Base-by-base conservation (phyloP, 2,888 invertebrate genomes). In the Phyllotreta cruciferae region DNA sequence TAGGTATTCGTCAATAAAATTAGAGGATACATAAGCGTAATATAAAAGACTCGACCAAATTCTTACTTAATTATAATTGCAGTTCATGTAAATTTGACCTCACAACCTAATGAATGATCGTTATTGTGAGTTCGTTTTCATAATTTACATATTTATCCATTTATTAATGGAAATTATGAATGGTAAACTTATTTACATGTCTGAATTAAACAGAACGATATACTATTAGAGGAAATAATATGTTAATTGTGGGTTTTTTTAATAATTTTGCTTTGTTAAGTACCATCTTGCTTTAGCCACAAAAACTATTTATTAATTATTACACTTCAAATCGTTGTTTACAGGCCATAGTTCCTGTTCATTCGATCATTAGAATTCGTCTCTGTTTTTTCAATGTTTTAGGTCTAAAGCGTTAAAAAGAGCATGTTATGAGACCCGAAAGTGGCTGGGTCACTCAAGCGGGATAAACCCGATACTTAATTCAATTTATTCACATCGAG, bases 11-110 rank as follows among this genome's bases (percentile, higher is more conserved):
- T 53, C 35, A 53, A 53, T 38, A 53, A n/a, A n/a, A 24, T 35
- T 55, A 55, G 44, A 10, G 13, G 44, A 44, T 13, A 13, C 14
- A 7, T 7, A 10, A 44, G 10, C 8, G 10, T 7, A 10, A 10
- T 7, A n/a, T 7, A 44, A 44, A 10, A 10, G 44, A 44, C 10
- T 7, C 10, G 13, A 7, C 7, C 44, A 6, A 10, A 13, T 7
- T 9, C 14, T 44, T 6, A 44, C 10, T 13, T 13, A 44, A 9
- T 44, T 13, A 44, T 7, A 14, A 44, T 41, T 41, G 41, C 14
- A 44, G 9, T 44, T 44, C 45, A 10, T 11, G 8, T 44, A 44
- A 44, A 44, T 44, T 44, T 44, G 45, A 44, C 45, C 45, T 44
- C 45, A 44, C 7, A 44, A 14, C 45, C 14, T 44, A 10, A 44